Evolutionary conservation across 2,113 vertebrate species (phyloP).

Genomic region (Sceloporus tristichus): DNA sequence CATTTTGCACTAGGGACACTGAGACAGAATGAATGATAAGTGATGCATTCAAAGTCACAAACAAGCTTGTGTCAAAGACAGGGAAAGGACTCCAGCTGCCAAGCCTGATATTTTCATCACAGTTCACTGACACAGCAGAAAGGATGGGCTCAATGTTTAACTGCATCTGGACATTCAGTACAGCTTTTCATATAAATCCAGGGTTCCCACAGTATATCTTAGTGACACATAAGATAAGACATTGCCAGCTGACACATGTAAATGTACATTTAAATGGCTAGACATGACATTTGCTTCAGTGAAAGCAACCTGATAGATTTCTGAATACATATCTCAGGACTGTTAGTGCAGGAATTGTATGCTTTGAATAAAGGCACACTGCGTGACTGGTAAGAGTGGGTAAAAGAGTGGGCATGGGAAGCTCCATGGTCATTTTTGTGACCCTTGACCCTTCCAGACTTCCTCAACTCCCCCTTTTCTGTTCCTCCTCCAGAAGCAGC

Average conservation of each 20-base stretch:
- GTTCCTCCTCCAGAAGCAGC: no score
- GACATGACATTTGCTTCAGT: not conserved
- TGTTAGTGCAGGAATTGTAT: no score
- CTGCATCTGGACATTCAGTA: not conserved
- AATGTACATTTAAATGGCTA: not conserved
- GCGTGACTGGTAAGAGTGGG: no score
- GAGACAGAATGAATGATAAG: not conserved
- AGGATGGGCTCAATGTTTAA: not conserved
- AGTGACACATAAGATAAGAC: not conserved
- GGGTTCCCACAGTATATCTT: not conserved
- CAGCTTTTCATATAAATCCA: not conserved
- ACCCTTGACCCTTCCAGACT: no score
- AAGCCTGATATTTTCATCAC: not conserved
- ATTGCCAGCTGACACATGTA: not conserved
- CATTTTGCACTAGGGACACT: not conserved
- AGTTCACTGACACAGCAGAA: not conserved
- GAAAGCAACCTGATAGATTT: not conserved
- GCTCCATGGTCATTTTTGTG: no score
- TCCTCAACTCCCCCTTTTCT: no score
- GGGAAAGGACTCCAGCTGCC: not conserved
- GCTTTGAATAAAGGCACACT: no score
- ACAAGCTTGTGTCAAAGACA: not conserved
- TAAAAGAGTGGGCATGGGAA: no score
- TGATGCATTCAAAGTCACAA: constrained; percentile 16
- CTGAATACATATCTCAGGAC: not conserved